Evolutionary conservation across 1,140 invertebrate species (phyloP), one percentile per base, ranked within the genome.

Genomic region (Leptinotarsa undecemlineata): DNA sequence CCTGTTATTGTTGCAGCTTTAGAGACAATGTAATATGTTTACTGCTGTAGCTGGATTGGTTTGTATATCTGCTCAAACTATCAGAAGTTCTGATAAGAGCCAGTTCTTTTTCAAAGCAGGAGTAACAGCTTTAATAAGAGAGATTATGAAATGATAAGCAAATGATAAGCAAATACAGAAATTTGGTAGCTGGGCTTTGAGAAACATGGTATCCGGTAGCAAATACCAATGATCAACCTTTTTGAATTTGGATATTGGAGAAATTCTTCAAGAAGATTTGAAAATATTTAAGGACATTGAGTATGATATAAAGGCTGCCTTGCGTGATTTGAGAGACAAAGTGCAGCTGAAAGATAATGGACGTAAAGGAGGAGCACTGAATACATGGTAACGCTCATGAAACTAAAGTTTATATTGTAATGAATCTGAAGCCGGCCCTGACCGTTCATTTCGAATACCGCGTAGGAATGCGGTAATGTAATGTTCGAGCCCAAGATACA

Each of bases 121-220:
- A 15, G 90, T 91, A 3, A 89, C 93, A 0, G 88, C 91, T 48
- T 86, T 90, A 2, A 91, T 96, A 8, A 84, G 94, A 0, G 90
- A 94, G 68, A 88, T 89, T 3, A 90, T 97, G 87, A 92, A 93
- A 81, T 83, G 90, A 20, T 93, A 95, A 84, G 85, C 88, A 3
- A 88, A 90, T 47, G 88, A 90, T 79, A 85, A 88, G 48, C 86
- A 84, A 70, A 90, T 96, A 0, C 90, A 94, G 89, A 92, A 92
- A 86, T 91, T 94, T 81, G 93, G 89, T 1, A 92, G 93, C 79
- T 94, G 93, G 91, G 94, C 94, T 1, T 90, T 96, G 23, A 87
- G 95, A 19, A 96, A 97, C 84, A 92, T 96, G 88, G 94, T 95
- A 0, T 91, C 93, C 0, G 86, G 95, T 70, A 93, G 90, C 79